Evolutionary conservation across 2,797 vertebrate genomes (phyloP), one percentile per base, ranked within the genome.

Genomic region (Pseudochaenichthys georgianus): DNA sequence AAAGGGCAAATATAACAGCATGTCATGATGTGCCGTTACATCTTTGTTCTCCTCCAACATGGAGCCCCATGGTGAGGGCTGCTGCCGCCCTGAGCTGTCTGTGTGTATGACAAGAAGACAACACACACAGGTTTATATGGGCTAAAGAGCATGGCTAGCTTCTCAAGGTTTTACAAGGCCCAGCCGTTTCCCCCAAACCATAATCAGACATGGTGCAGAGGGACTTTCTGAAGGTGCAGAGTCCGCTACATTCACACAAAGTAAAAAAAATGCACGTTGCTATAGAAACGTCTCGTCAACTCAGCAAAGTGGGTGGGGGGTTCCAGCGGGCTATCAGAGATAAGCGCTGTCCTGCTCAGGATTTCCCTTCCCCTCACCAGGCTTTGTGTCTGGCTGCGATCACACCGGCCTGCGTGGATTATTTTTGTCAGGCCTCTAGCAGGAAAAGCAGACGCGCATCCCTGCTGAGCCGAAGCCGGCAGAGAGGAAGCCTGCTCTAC

Each of bases 371-470:
- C 62, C 69, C 64, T 85, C 70, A 64, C 60, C 47, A 55, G 77
- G 80, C 88, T 92, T 91, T 92, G 86, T 91, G 91, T 91, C 85
- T 84, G 86, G 78, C 64, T 82, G 80, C 86, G 82, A 64, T 78
- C 73, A 88, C 73, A 47, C 50, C 6, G 15, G 70, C 77, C 70
- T 9, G 77, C 2, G 0, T 74, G 78, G 89, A 92, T 89, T 86
- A 90, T 87, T 88, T 70, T 70, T 69, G 73, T 82, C 83, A 90
- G 84, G 66, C 78, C 10, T 23, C 63, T 41, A 58, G n/a, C 83
- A 85, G 85, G 81, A 81, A 80, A 74, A 74, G 58, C 81, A 83
- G 74, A 85, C 53, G 15, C 77, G 81, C 75, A 72, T 71, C 72
- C 64, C 63, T 42, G 13, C 76, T 57, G 38, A 60, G 34, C 28